phyloP scores from a whole-genome alignment of 2,797 vertebrate genomes.

The Rhodeus uyekii region DNA sequence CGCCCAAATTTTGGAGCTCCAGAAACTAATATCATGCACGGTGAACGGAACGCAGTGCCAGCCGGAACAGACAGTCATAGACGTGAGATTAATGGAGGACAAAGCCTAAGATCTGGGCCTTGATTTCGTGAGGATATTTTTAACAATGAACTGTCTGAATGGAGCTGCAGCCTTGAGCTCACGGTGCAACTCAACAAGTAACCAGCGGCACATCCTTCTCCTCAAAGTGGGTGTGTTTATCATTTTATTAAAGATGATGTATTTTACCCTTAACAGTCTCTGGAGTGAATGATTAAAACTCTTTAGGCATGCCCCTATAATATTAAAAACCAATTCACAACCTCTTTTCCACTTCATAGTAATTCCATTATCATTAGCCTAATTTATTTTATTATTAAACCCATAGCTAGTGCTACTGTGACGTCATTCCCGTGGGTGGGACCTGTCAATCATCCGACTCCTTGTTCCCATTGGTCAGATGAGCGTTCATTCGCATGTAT shows the following conservation, averaged over 20 bases:
- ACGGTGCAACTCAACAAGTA: background rate
- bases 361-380: background rate
- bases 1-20: background rate
- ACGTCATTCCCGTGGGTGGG: constrained; percentile 31
- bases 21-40: background rate
- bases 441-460: constrained; percentile 41
- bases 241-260: background rate
- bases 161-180: constrained; percentile 12
- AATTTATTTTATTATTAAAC: background rate
- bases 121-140: background rate
- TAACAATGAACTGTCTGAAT: no score
- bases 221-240: background rate
- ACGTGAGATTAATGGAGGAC: background rate
- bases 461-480: constrained; percentile 71
- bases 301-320: background rate
- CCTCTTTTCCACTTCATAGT: background rate
- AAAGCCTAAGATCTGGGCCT: background rate
- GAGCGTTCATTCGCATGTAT: constrained; percentile 38
- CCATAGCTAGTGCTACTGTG: background rate
- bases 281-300: background rate
- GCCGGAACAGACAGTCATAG: no score
- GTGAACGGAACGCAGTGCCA: background rate
- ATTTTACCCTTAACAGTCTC: background rate
- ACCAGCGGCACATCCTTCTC: background rate
- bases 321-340: background rate